Percentiles rank a stretch among this genome's conserved stretches.
Evolutionary conservation across 2,888 invertebrate genomes (phyloP).

Genomic region (Machimus atricapillus): DNA sequence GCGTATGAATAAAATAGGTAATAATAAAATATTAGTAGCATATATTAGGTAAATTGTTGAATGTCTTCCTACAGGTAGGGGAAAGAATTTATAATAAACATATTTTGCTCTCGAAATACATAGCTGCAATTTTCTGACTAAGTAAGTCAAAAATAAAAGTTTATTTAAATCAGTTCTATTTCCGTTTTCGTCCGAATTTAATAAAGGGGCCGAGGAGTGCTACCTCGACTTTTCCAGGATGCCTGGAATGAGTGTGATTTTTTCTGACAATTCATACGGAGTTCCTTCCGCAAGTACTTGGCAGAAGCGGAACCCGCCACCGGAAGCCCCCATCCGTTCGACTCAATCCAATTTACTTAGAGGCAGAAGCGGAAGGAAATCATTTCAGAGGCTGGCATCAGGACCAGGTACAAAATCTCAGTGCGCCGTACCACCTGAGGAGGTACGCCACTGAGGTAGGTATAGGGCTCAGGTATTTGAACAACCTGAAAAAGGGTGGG

Average conservation of each 20-base stretch:
- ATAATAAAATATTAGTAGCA: too few species aligned
- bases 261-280: neutral
- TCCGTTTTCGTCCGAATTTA: neutral
- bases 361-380: slow-evolving; percentile 16
- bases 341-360: slow-evolving; percentile 8
- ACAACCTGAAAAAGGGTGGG: too few species aligned
- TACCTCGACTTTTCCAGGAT: neutral
- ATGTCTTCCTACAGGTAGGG: too few species aligned
- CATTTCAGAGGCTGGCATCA: neutral
- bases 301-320: neutral
- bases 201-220: neutral
- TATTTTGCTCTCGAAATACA: neutral
- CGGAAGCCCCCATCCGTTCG: neutral
- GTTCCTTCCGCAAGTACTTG: neutral
- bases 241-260: neutral
- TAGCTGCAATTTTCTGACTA: neutral
- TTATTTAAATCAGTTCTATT: neutral
- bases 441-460: neutral
- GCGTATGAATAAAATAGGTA: too few species aligned
- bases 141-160: neutral
- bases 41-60: too few species aligned
- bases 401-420: neutral
- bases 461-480: neutral
- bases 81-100: too few species aligned
- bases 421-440: neutral